A percentile compares a stretch with the other conserved stretches of the same genome.
Evolutionary conservation across 2,888 invertebrate genomes (phyloP).

Genomic region (Lathronympha strigana): DNA sequence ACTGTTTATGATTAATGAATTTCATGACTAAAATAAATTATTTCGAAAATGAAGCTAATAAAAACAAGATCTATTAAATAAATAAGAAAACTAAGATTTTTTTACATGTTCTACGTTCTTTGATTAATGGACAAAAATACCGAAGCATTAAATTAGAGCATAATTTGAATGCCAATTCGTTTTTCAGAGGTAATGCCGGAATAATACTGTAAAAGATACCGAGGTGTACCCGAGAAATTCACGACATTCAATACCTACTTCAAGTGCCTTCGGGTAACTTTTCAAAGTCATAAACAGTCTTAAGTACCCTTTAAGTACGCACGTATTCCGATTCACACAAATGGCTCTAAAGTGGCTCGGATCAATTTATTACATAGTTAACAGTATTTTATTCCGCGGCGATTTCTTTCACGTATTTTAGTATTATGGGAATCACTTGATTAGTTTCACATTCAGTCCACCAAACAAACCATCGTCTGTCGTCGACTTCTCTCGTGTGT

Average conservation of each 20-base stretch:
- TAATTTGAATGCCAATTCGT: neutral
- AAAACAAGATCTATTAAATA: neutral
- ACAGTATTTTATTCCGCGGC: slow-evolving; percentile 18
- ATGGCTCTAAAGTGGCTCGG: slow-evolving; percentile 27
- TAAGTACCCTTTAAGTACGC: slow-evolving; percentile 32
- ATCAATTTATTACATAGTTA: slow-evolving; percentile 25
- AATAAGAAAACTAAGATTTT: neutral
- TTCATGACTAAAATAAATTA: neutral
- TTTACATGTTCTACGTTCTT: neutral
- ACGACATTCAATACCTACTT: slow-evolving; percentile 14
- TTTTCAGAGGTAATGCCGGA: neutral
- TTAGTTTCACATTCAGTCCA: slow-evolving; percentile 25
- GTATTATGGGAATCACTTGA: slow-evolving; percentile 31
- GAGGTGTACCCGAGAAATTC: slow-evolving; percentile 1
- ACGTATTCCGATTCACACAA: slow-evolving; percentile 28
- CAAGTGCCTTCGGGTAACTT: slow-evolving; percentile 27
- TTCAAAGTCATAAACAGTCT: slow-evolving; percentile 22
- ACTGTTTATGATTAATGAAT: neutral
- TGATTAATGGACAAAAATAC: neutral
- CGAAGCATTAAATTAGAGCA: slow-evolving; percentile 9
- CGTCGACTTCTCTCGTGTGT: slow-evolving; percentile 20
- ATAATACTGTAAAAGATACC: neutral
- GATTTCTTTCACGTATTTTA: slow-evolving; percentile 17
- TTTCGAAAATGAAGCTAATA: neutral
- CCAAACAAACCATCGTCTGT: slow-evolving; percentile 25